Base-by-base conservation (phyloP, 2,797 vertebrate species). In the Lepus oiostolus region DNA sequence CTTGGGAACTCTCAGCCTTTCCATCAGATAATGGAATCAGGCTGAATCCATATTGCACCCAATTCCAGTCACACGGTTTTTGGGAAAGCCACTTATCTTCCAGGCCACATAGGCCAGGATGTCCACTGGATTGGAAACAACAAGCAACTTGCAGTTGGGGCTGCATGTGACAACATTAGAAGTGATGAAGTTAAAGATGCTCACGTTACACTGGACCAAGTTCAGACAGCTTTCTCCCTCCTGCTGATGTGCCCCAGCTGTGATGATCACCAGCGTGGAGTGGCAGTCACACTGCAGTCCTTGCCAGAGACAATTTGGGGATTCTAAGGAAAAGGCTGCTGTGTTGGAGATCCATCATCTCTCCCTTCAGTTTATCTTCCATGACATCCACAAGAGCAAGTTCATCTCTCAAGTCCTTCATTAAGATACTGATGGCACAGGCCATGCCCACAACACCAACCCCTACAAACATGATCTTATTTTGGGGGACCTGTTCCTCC, bases 151-250 rank as follows among this genome's bases (percentile, higher is more conserved):
- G 98, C 99, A 99, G 98, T 99, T 98, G 86, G 99, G 99, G 95
- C 99, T 99, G 98, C 99, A 99, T 98, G 99, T 99, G 91, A 99
- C 98, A 86, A 99, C 98, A 86, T 99, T 99, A 95, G 99, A 99
- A 99, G 99, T 99, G 98, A 99, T 99, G 97, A 99, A 99, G 98
- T 99, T 99, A 98, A 99, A 99, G 98, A 99, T 99, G 97, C 99
- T 99, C 95, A 99, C 99, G 0, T 99, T 99, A 93, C 99, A 99
- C 98, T 99, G 99, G 86, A 99, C 99, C 98, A 99, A 91, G 98
- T 99, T 99, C 16, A 99, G 99, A 30, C 99, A 99, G 98, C 99
- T 99, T 98, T 99, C 99, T 70, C 99, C 99, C 96, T 99, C 99
- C 82, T 99, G 99, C 98, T 99, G 99, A 85, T 99, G 99, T 74